Percentiles rank a stretch among this genome's conserved stretches.
Conservation (phyloP, 1,140 invertebrate species). For the Scaptomyza graminum region DNA sequence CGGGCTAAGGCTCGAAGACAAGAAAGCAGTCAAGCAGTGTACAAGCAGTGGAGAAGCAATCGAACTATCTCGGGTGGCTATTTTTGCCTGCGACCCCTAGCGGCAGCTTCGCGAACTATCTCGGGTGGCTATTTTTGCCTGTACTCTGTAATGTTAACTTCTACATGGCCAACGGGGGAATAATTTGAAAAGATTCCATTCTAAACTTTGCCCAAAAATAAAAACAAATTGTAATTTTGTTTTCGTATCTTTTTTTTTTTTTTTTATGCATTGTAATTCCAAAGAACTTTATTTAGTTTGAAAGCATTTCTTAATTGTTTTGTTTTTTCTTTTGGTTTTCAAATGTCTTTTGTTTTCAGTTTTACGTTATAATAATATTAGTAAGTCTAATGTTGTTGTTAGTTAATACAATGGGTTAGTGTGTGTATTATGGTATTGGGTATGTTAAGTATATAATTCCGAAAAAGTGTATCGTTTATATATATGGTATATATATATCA, state of each 20-base stretch:
- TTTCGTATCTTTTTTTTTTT: conserved; percentile 54
- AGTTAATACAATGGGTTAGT: conserved; percentile 69
- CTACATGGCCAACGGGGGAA: too few relatives aligned
- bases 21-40: too few relatives aligned
- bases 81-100: too few relatives aligned
- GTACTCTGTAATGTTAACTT: too few relatives aligned
- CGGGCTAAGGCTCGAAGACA: too few relatives aligned
- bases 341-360: conserved; percentile 49
- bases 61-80: too few relatives aligned
- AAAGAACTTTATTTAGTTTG: conserved; percentile 83
- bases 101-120: too few relatives aligned
- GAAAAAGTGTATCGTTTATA: conserved; percentile 30
- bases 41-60: too few relatives aligned
- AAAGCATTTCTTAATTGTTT: conserved; percentile 70
- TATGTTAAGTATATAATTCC: conserved; percentile 42
- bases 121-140: too few relatives aligned
- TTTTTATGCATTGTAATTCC: conserved; percentile 73
- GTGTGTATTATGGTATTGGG: conserved; percentile 46
- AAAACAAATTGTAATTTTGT: conserved; percentile 27
- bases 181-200: too few relatives aligned
- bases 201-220: background rate
- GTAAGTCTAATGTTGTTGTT: conserved; percentile 74
- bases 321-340: conserved; percentile 35
- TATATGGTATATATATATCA: background rate
- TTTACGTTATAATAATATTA: conserved; percentile 78